phyloP scores from a whole-genome alignment of 2,888 invertebrate species.

The Pseudoips prasinana region DNA sequence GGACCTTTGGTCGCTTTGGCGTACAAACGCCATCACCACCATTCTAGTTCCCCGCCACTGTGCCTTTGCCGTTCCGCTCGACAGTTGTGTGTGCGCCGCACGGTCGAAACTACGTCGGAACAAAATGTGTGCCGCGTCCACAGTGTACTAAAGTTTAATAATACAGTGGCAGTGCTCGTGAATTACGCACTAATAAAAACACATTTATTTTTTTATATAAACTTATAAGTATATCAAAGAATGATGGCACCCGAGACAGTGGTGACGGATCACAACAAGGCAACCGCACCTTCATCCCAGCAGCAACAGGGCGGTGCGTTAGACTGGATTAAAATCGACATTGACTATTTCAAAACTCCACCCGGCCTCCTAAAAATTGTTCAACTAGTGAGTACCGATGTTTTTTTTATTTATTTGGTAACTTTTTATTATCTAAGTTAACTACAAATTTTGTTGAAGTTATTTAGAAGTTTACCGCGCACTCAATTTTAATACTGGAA shows the following conservation, averaged over 20 bases:
- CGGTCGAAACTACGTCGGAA: slow-evolving; percentile 57
- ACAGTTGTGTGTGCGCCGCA: slow-evolving; percentile 66
- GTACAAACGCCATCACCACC: slow-evolving; percentile 44
- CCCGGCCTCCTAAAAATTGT: slow-evolving; percentile 91
- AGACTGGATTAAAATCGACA: slow-evolving; percentile 88
- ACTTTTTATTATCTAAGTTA: background rate
- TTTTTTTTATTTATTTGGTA: too few species aligned
- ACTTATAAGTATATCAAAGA: slow-evolving; percentile 43
- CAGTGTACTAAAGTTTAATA: slow-evolving; percentile 58
- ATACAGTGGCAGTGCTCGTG: slow-evolving; percentile 65
- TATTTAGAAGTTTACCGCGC: too few species aligned
- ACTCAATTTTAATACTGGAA: too few species aligned
- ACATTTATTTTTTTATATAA: slow-evolving; percentile 25
- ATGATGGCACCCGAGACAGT: slow-evolving; percentile 93
- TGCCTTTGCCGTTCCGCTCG: slow-evolving; percentile 35
- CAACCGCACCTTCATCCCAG: slow-evolving; percentile 68
- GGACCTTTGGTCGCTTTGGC: slow-evolving; percentile 21
- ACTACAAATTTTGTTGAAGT: background rate
- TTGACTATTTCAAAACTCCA: slow-evolving; percentile 89
- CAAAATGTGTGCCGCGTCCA: slow-evolving; percentile 64
- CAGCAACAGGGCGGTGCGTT: slow-evolving; percentile 77
- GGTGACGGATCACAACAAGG: slow-evolving; percentile 87
- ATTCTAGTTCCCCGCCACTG: slow-evolving; percentile 44
- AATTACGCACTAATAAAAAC: slow-evolving; percentile 32
- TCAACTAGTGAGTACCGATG: slow-evolving; percentile 86